Evolutionary conservation across 2,888 invertebrate genomes (phyloP).

Genomic region (Metacarcinus magister): DNA sequence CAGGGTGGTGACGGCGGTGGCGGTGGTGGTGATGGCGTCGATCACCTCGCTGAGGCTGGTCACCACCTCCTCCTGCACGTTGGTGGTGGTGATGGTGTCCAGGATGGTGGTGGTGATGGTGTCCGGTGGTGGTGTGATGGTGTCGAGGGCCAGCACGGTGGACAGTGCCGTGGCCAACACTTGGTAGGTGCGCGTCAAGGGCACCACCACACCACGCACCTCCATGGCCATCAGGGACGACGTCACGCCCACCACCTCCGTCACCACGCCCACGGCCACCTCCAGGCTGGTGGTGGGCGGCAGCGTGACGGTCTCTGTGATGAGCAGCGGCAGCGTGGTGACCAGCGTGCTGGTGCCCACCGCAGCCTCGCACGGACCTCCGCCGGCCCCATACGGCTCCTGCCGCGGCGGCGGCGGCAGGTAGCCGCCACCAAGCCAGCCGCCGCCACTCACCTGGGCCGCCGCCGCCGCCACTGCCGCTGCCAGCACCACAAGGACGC

Average conservation of each 20-base stretch:
- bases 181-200: slow-evolving; percentile 79
- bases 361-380: neutral
- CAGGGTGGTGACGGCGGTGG: slow-evolving; percentile 68
- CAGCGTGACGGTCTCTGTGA: slow-evolving; percentile 55
- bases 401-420: slow-evolving; percentile 6
- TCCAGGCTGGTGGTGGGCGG: slow-evolving; percentile 40
- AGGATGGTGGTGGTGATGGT: slow-evolving; percentile 64
- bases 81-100: slow-evolving; percentile 66
- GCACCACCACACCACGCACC: slow-evolving; percentile 75
- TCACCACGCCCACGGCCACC: slow-evolving; percentile 63
- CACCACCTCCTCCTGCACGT: slow-evolving; percentile 72
- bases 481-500: neutral
- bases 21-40: slow-evolving; percentile 66
- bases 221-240: slow-evolving; percentile 75
- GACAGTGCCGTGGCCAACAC: slow-evolving; percentile 72
- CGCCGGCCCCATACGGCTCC: neutral
- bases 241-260: slow-evolving; percentile 59
- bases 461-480: neutral
- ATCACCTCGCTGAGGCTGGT: slow-evolving; percentile 67
- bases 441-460: neutral
- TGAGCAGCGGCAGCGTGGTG: slow-evolving; percentile 1
- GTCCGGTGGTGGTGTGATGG: slow-evolving; percentile 72
- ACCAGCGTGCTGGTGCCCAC: slow-evolving; percentile 45
- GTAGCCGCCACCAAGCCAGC: neutral
- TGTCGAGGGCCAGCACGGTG: slow-evolving; percentile 68